phyloP scores from a whole-genome alignment of 2,113 vertebrate species.

The Chrysemys picta region DNA sequence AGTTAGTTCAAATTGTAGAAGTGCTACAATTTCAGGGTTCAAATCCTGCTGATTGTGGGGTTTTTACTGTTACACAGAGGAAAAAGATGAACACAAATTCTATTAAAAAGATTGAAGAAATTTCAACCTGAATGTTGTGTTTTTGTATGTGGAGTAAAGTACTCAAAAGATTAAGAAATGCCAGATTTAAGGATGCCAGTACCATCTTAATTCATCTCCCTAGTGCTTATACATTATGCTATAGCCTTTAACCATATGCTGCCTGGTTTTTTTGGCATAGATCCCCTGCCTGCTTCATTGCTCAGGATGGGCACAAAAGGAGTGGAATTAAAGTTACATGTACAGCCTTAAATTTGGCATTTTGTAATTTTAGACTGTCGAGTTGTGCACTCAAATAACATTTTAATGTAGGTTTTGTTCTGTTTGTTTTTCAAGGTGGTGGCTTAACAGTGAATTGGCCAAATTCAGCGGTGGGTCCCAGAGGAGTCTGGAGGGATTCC shows the following conservation, averaged over 20 bases:
- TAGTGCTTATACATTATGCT: not conserved
- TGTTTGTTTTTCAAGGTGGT: not conserved
- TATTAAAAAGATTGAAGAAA: not conserved
- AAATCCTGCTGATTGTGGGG: constrained; percentile 11
- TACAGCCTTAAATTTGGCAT: not conserved
- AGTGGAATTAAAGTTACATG: no score
- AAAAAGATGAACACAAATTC: not conserved
- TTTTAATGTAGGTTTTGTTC: not conserved
- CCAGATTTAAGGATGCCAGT: not conserved
- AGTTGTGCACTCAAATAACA: not conserved
- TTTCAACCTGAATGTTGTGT: not conserved
- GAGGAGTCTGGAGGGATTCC: not conserved
- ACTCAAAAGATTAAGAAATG: not conserved
- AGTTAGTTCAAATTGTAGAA: not conserved
- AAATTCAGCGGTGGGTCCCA: not conserved
- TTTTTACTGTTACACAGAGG: not conserved
- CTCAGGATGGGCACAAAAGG: not conserved
- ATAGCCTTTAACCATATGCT: not conserved
- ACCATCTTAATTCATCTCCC: not conserved
- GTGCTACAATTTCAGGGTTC: constrained; percentile 21
- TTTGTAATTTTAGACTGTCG: not conserved
- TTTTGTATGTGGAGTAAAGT: not conserved
- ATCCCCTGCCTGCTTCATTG: not conserved
- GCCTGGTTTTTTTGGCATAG: not conserved
- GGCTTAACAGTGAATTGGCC: not conserved